Evolutionary conservation across 2,888 invertebrate genomes (phyloP).

Genomic region (Rotaria socialis): DNA sequence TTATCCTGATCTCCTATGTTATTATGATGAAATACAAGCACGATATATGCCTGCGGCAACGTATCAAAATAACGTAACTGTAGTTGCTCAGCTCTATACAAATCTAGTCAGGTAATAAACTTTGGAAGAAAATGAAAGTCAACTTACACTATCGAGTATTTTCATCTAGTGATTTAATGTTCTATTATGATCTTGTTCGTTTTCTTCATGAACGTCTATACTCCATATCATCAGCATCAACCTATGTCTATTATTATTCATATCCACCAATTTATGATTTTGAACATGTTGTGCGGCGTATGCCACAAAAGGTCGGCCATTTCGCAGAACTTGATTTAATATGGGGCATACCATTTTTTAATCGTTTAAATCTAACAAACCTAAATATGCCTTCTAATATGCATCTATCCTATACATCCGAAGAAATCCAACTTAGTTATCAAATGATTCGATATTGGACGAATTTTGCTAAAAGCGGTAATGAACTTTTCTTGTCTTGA

Average conservation of each 20-base stretch:
- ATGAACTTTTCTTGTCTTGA: not conserved
- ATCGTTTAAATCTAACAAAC: not conserved
- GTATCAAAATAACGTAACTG: not conserved
- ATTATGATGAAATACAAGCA: not conserved
- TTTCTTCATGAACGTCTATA: conserved; percentile 23
- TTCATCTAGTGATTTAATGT: not conserved
- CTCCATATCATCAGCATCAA: not conserved
- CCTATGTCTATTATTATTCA: conserved; percentile 26
- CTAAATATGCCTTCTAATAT: not conserved
- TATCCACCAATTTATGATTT: not conserved
- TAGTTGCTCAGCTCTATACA: not conserved
- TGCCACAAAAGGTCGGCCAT: conserved; percentile 20
- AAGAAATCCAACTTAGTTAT: conserved; percentile 38
- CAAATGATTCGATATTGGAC: conserved; percentile 40
- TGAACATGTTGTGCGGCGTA: not conserved
- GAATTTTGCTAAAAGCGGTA: conserved; percentile 44
- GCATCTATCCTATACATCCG: conserved; percentile 37
- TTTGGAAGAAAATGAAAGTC: not conserved
- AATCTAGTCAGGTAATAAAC: not conserved
- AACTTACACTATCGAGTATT: not conserved
- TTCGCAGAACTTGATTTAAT: conserved; percentile 43
- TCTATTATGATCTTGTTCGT: conserved; percentile 32
- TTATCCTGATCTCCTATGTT: not conserved
- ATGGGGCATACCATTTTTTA: conserved; percentile 41
- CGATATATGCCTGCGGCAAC: not conserved